phyloP scores from a whole-genome alignment of 2,888 invertebrate genomes.

The Coecobrya sp. region DNA sequence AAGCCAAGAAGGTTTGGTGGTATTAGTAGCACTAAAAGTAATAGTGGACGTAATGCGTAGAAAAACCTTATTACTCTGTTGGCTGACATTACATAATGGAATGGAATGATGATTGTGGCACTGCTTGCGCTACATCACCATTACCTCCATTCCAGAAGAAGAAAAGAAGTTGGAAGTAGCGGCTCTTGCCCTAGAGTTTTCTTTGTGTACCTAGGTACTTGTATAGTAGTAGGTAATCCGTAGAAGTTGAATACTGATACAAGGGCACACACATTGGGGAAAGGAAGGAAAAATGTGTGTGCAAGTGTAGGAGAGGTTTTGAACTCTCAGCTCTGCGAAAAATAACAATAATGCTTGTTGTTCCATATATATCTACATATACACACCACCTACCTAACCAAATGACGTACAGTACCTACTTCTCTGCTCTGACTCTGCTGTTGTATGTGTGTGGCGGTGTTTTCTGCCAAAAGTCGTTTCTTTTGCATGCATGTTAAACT shows the following conservation, averaged over 20 bases:
- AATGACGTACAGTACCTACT: neutral
- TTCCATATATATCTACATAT: constrained; percentile 9
- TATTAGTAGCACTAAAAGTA: constrained; percentile 39
- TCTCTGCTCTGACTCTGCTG: neutral
- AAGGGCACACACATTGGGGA: neutral
- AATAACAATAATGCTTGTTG: constrained; percentile 31
- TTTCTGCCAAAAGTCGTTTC: constrained; percentile 47
- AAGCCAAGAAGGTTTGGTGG: constrained; percentile 40
- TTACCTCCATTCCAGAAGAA: neutral
- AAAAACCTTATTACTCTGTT: constrained; percentile 72
- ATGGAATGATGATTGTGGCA: constrained; percentile 78
- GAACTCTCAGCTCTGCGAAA: constrained; percentile 32
- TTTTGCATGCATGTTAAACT: constrained; percentile 29
- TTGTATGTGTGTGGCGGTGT: neutral
- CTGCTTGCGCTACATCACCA: constrained; percentile 57
- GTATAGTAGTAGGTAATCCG: neutral
- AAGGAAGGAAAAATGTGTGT: neutral
- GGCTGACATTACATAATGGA: constrained; percentile 79
- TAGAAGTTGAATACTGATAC: neutral
- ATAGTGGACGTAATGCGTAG: constrained; percentile 42
- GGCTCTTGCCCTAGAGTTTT: neutral
- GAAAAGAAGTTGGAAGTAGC: neutral
- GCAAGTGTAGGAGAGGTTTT: constrained; percentile 35
- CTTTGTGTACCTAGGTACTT: neutral
- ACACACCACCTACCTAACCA: neutral